Evolutionary conservation across 2,113 vertebrate species (phyloP), one percentile per base, ranked within the genome.

Genomic region (Mesocricetus auratus): DNA sequence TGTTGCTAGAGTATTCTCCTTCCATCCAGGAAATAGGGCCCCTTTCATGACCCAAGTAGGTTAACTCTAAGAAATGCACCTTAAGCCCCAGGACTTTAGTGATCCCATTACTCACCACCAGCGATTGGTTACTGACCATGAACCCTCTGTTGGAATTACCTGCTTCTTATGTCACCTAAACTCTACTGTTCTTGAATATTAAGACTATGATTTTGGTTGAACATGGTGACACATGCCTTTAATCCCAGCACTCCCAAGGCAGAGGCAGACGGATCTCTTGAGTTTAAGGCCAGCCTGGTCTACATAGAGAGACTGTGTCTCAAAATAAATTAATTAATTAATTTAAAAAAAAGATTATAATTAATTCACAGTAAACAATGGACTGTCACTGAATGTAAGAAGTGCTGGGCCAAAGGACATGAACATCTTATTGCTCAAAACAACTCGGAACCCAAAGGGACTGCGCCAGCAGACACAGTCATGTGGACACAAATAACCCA

Each of bases 401-500:
- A 66, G 19, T 94, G 42, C 64, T 64, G 42, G 77, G 73, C 79
- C 58, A 89, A 89, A 97, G 68, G 86, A 95, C 50, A 94, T 50
- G 33, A 91, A 87, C 64, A 86, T 92, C 88, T 83, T 90, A 96
- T 93, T 85, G n/a, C 50, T 87, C 56, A 93, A 94, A 96, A 78
- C 88, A 87, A 95, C 64, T 81, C 36, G 95, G n/a, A 95, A 82
- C 94, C 68, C n/a, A 86, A 82, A 96, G 92, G 68, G 73, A 79
- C 73, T 97, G 60, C 83, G n/a, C 64, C 83, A 97, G 89, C 89
- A 86, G 88, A 96, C 56, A 68, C 33, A 97, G 47, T 86, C 92
- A 86, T 91, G 66, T 66, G 81, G 81, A 94, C 90, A 95, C 94
- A 97, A 96, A 96, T 95, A 97, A 95, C 87, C 74, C 86, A 86